Evolutionary conservation across 2,888 invertebrate genomes (phyloP).

Genomic region (Sialis lutaria): DNA sequence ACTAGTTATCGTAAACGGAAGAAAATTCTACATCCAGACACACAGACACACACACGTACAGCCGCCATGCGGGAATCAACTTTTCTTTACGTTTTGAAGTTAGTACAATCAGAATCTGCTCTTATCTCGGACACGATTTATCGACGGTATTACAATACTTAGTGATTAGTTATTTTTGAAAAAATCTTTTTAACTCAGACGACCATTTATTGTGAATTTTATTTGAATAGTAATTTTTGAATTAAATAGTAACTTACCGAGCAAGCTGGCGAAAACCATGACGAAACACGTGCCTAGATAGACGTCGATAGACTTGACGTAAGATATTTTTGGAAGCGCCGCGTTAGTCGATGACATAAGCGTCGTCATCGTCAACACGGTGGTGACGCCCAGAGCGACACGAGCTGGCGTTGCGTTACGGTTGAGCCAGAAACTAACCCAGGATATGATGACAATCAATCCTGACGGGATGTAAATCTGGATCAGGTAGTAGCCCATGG

Average conservation of each 20-base stretch:
- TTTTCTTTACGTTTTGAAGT: too few relatives aligned
- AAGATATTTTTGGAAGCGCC: conserved; percentile 93
- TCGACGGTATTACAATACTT: too few relatives aligned
- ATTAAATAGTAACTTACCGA: conserved; percentile 58
- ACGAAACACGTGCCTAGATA: conserved; percentile 96
- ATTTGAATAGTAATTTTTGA: too few relatives aligned
- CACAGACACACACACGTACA: too few relatives aligned
- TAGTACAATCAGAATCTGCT: too few relatives aligned
- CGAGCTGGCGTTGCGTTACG: conserved; percentile 88
- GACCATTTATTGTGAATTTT: too few relatives aligned
- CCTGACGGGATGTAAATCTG: conserved; percentile 97
- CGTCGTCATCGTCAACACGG: conserved; percentile 95
- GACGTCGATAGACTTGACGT: conserved; percentile 95
- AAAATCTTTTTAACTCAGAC: too few relatives aligned
- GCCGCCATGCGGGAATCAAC: too few relatives aligned
- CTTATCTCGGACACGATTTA: too few relatives aligned
- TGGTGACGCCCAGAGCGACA: conserved; percentile 86
- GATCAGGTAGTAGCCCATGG: conserved; percentile 97
- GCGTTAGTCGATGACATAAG: conserved; percentile 94
- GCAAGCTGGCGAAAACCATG: conserved; percentile 94
- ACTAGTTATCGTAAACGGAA: too few relatives aligned
- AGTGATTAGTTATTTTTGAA: too few relatives aligned
- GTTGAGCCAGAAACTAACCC: conserved; percentile 95
- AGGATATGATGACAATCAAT: conserved; percentile 91
- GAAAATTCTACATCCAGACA: too few relatives aligned